These are phyloP conservation scores for Saturnia japonica DNA, from an alignment of 2,888 invertebrate species.

Conservation along the genomic window DNA sequence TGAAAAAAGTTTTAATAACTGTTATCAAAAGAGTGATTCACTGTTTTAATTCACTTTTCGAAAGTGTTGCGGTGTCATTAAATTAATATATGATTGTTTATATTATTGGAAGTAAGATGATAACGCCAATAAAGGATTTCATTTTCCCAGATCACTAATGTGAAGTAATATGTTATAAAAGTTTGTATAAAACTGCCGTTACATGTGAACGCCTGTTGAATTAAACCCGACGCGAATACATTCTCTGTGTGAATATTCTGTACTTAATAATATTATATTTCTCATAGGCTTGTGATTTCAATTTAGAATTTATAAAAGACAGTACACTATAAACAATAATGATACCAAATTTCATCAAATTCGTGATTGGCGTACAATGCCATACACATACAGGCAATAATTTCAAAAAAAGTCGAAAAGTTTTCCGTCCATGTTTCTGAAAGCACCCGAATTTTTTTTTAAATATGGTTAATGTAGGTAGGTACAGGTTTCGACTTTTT, in stretches of 20 bases:
- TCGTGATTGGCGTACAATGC: too few species aligned
- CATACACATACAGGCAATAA: too few species aligned
- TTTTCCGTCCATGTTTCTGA: too few species aligned
- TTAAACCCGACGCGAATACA: background rate
- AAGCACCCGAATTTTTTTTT: too few species aligned
- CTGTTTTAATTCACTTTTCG: conserved; percentile 39
- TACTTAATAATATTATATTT: background rate
- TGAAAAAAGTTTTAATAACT: background rate
- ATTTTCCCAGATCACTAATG: conserved; percentile 19
- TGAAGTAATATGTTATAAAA: conserved; percentile 34
- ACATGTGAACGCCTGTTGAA: conserved; percentile 27
- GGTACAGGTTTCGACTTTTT: too few species aligned
- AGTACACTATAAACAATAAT: too few species aligned
- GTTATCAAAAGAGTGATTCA: conserved; percentile 8
- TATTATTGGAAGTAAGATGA: conserved; percentile 32
- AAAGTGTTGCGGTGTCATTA: conserved; percentile 40
- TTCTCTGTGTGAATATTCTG: background rate
- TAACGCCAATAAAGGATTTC: conserved; percentile 32
- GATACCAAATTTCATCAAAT: too few species aligned
- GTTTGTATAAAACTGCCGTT: conserved; percentile 35
- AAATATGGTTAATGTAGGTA: too few species aligned
- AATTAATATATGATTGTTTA: conserved; percentile 47
- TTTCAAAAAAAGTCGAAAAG: too few species aligned
- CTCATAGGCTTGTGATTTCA: background rate
- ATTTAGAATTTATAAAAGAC: background rate